These are phyloP conservation scores for Malthinus flaveolus DNA, from an alignment of 2,888 invertebrate genomes.

Conservation along the genomic window DNA sequence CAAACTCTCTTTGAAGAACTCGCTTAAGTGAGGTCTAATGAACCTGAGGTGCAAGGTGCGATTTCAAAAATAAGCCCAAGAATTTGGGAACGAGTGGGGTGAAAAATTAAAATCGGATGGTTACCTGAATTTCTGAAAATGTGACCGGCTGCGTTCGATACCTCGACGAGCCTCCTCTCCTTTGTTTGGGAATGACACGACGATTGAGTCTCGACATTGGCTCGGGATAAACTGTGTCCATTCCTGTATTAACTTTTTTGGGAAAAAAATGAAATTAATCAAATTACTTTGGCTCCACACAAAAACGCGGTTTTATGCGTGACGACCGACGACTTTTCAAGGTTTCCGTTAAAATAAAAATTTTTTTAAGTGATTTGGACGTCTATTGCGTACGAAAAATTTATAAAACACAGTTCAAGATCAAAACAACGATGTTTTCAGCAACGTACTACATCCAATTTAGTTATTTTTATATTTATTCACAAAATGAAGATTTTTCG, in stretches of 20 bases:
- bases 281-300: slow-evolving; percentile 4
- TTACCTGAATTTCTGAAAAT: slow-evolving; percentile 74
- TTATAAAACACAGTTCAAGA: slow-evolving; percentile 6
- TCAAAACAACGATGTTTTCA: slow-evolving; percentile 34
- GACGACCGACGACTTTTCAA: no score
- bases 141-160: slow-evolving; percentile 74
- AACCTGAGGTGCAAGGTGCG: no score
- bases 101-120: slow-evolving; percentile 9
- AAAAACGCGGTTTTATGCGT: no score
- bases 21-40: no score
- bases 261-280: not conserved
- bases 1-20: no score
- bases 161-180: slow-evolving; percentile 57
- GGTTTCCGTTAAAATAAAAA: not conserved
- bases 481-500: slow-evolving; percentile 22
- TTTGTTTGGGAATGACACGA: slow-evolving; percentile 60
- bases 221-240: slow-evolving; percentile 73
- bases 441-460: slow-evolving; percentile 20
- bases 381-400: slow-evolving; percentile 9
- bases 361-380: not conserved
- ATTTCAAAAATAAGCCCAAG: not conserved
- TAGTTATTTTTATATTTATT: slow-evolving; percentile 32
- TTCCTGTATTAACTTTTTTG: slow-evolving; percentile 44
- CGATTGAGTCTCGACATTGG: slow-evolving; percentile 65
- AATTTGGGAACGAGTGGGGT: not conserved